Evolutionary conservation across 2,797 vertebrate species (phyloP).

Genomic region (Thripadectes ignobilis): DNA sequence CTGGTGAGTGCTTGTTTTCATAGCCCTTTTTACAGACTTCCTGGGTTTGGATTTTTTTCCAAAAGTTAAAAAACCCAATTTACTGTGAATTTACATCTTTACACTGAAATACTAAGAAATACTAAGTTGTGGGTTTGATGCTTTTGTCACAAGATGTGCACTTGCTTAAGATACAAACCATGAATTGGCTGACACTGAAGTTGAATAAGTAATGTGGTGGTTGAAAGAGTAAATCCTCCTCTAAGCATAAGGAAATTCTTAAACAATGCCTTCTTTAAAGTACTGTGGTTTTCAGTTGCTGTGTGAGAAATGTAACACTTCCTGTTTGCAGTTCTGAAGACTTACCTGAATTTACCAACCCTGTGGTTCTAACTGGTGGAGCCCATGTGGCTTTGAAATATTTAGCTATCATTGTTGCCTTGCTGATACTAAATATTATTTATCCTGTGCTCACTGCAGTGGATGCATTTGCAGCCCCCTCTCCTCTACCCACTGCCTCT

Average conservation of each 20-base stretch:
- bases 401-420: conserved; percentile 46
- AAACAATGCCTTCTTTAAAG: not conserved
- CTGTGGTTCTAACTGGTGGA: not conserved
- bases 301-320: conserved; percentile 49
- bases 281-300: conserved; percentile 33
- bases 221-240: not conserved
- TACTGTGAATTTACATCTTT: not conserved
- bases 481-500: conserved; percentile 81
- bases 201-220: not conserved
- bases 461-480: conserved; percentile 87
- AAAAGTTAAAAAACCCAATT: not conserved
- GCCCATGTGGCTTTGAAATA: conserved; percentile 31
- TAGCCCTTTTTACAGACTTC: not conserved
- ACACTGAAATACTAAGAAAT: not conserved
- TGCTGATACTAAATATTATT: conserved; percentile 64
- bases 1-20: conserved; percentile 80
- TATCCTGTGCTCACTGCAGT: conserved; percentile 78
- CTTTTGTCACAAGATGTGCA: not conserved
- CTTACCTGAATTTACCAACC: not conserved
- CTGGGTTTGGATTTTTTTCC: not conserved
- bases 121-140: not conserved
- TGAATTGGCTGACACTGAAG: not conserved
- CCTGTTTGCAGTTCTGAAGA: conserved; percentile 49
- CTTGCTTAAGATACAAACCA: not conserved
- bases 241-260: not conserved